Conservation (phyloP, 1,140 invertebrate genomes). For the Adoxophyes honmai region DNA sequence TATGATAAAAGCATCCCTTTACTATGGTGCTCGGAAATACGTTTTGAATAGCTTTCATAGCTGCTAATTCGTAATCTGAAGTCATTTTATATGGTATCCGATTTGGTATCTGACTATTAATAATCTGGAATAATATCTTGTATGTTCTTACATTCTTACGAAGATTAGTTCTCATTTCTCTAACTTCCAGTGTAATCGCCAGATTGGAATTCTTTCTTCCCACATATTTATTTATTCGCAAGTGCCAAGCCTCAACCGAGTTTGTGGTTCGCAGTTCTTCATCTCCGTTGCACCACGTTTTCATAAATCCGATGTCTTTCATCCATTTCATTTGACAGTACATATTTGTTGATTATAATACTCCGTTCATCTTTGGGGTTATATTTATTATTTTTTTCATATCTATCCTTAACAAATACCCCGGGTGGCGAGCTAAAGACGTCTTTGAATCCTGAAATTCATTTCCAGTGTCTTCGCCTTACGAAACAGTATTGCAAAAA, state of each 20-base stretch:
- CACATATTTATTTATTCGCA: too few relatives aligned
- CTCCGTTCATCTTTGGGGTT: neutral
- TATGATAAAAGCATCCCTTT: too few relatives aligned
- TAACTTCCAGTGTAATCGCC: too few relatives aligned
- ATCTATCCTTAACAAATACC: neutral
- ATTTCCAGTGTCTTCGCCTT: too few relatives aligned
- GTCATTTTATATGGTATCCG: conserved; percentile 12
- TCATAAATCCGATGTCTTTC: neutral
- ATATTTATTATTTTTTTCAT: neutral
- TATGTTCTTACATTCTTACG: conserved; percentile 14
- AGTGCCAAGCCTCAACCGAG: too few relatives aligned
- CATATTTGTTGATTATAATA: neutral
- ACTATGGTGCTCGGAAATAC: neutral
- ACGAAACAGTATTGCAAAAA: too few relatives aligned
- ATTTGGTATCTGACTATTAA: conserved; percentile 2
- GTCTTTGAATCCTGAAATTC: too few relatives aligned
- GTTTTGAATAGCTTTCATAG: conserved; percentile 9
- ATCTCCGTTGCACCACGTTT: too few relatives aligned
- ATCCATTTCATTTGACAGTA: neutral
- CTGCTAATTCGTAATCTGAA: conserved; percentile 10
- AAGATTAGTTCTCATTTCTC: too few relatives aligned
- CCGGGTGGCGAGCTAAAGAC: neutral
- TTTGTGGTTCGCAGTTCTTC: too few relatives aligned
- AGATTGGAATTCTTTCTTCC: too few relatives aligned
- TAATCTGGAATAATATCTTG: conserved; percentile 2